Conservation (phyloP, 2,797 vertebrate genomes). For the Mormyrus proboscirostris region DNA sequence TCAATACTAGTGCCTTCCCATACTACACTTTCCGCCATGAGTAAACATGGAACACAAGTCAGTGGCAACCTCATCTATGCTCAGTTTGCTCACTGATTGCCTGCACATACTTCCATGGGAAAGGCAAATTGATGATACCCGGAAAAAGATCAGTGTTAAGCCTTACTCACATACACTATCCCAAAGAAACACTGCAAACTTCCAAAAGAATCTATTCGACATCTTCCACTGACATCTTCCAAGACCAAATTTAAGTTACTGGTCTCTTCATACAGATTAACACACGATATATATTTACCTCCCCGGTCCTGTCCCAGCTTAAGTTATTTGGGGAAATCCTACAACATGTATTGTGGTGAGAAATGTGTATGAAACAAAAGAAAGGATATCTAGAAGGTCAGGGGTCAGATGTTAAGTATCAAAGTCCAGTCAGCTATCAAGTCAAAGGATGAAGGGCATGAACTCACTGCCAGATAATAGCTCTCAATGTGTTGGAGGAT, state of each 20-base stretch:
- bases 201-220: not conserved
- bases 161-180: not conserved
- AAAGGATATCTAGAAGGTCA: not conserved
- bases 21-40: not conserved
- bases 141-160: not conserved
- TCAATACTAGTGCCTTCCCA: not conserved
- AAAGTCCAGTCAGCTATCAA: not conserved
- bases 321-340: not conserved
- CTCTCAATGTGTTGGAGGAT: not conserved
- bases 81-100: not conserved
- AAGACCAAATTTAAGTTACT: not conserved
- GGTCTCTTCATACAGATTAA: not conserved
- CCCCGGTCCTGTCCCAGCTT: not conserved
- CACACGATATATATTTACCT: not conserved
- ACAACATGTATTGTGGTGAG: not conserved
- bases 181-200: not conserved
- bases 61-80: not conserved
- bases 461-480: not conserved
- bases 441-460: not conserved
- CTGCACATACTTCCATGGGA: not conserved
- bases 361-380: not conserved
- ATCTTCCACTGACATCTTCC: constrained; percentile 14
- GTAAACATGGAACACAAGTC: not conserved
- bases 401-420: not conserved
- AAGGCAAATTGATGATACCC: not conserved